Base-by-base conservation (phyloP, 2,113 vertebrate species). In the Cynocephalus volans region DNA sequence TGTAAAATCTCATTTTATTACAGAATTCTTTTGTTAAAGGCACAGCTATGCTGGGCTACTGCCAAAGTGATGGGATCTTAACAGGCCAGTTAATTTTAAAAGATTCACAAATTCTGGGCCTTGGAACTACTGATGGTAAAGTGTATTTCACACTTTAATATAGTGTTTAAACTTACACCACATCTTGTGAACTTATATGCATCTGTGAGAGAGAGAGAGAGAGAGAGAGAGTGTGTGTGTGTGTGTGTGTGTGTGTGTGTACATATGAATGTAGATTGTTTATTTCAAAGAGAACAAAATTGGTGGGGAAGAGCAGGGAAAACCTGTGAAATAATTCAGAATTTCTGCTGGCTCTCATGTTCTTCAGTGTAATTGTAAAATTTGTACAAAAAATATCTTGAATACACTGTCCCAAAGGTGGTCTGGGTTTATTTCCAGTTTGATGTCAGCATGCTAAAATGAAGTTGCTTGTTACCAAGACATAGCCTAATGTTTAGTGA, bases 1-100 rank as follows among this genome's bases (percentile, higher is more conserved):
- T 98, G 98, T 98, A 97, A 98, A 98, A 98, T 98, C 98, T 98
- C 50, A 83, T 98, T 98, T 97, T 98, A 97, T 98, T 98, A 96
- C 73, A 72, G 97, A 98, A 98, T 98, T 98, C 97, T 98, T 98
- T 98, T 98, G 96, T 98, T 98, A 98, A 98, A 98, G 97, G 97
- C 96, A 97, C 62, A 98, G 93, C 96, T 97, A 36, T 97, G 95
- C 97, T 98, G 96, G 60, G 88, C 92, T 97, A 95, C 96, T 98
- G 97, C 98, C 98, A 97, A 92, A 98, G 93, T 86, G 95, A 98
- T 97, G 97, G 98, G 95, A 97, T 97, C 97, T 88, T 98, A 96
- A 97, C 86, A 75, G 87, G 93, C 72, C 95, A 93, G 84, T 17
- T 48, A 31, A 8, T 98, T 97, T 97, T 95, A 93, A 97, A 97